Conservation (phyloP, 2,113 vertebrate genomes). For the Ramphastos sulfuratus region DNA sequence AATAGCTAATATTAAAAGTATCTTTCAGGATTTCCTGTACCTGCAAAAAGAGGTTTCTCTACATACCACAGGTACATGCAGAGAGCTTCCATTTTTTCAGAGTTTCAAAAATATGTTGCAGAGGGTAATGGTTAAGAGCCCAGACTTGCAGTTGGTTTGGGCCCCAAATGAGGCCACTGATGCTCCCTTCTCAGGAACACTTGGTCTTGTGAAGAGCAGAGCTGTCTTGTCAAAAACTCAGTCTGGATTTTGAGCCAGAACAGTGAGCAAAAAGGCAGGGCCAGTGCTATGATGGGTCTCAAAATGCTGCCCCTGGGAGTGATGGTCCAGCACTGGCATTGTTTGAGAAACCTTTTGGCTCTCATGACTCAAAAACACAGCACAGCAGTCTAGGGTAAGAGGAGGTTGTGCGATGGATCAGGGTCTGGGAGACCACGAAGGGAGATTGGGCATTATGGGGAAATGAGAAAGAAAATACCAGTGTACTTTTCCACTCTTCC, state of each 20-base stretch:
- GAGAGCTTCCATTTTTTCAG: not conserved
- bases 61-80: not conserved
- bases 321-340: rapidly evolving
- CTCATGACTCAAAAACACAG: not conserved
- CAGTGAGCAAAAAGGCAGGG: not conserved
- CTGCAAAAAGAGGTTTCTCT: not conserved
- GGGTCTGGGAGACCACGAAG: not conserved
- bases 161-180: not conserved
- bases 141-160: not conserved
- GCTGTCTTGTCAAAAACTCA: not conserved
- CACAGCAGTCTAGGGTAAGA: no score
- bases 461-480: not conserved
- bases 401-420: not conserved
- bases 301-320: not conserved
- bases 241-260: not conserved
- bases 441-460: not conserved
- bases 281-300: not conserved
- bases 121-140: not conserved
- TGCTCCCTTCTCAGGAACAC: not conserved
- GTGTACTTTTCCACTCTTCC: not conserved
- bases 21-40: not conserved
- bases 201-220: not conserved
- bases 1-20: not conserved
- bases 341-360: not conserved
- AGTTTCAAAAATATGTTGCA: not conserved